Base-by-base conservation (phyloP, 2,797 vertebrate genomes). In the Manis pentadactyla region DNA sequence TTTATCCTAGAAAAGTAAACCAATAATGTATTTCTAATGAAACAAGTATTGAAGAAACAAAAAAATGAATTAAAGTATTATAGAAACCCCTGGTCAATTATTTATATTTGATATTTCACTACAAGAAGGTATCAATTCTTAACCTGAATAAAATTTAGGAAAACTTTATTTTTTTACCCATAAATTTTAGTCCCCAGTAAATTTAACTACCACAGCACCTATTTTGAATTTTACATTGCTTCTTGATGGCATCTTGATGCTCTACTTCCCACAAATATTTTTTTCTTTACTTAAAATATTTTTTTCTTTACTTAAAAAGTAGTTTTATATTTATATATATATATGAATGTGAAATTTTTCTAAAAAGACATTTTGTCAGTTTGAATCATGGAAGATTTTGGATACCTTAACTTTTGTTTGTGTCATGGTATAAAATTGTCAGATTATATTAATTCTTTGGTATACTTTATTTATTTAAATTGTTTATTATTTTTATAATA, bases 251-350 rank as follows among this genome's bases (percentile, higher is more conserved):
- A 29, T 17, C 73, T 42, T 79, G 15, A 85, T 93, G 37, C 5
- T 49, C 25, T 61, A 57, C 57, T 85, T 73, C 64, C 18, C 10
- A 73, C 25, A 73, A 81, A 55, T 82, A 83, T 18, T 27, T 88
- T 34, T 29, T 51, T 66, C 37, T 53, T 78, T 51, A 63, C 46
- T 85, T 84, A 61, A 83, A 77, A 55, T 88, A 83, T 25, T 27
- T 88, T 34, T 29, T 51, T 66, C 37, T 53, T 78, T 51, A 63
- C 46, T 85, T 84, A 61, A 83, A 77, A 37, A 37, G 37, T 37
- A 34, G 9, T 46, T 95, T 78, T 51, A 66, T 29, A 66, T 49
- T 95, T 90, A 42, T 85, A 85, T 79, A 42, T 85, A 85, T 79
- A 21, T 51, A 90, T 46, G 46, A 73, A 79, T 85, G 51, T 51